Evolutionary conservation across 2,888 invertebrate species (phyloP), one percentile per base, ranked within the genome.

Genomic region (Brenthis ino): DNA sequence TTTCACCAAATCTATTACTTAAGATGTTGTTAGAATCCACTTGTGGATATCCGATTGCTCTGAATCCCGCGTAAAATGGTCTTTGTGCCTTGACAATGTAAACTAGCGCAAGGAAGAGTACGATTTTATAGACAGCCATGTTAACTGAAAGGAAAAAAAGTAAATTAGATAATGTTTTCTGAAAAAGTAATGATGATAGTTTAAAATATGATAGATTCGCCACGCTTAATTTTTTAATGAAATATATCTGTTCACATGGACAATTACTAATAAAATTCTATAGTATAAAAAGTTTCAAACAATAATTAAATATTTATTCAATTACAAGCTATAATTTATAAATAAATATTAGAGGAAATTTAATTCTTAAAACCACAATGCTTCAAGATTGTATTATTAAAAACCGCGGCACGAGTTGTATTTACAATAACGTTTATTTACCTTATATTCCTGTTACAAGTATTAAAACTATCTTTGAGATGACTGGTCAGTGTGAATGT

Each of bases 1-100:
- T 79, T 64, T 85, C 90, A 0, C 92, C 94, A 48, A 95, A 86
- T 75, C 95, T 87, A 76, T 93, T 93, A 13, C 93, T 60, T 1
- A 74, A 67, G 0, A 53, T n/a, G 0, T 66, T 68, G 28, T 81
- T 76, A 0, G 81, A 80, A 63, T 93, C 93, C 50, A 94, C 85
- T 58, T 89, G 91, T 67, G 95, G 95, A 72, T 94, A 94, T n/a
- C 95, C 95, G 24, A 94, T 94, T 0, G 94, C 91, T 8, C 89
- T 84, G 1, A 85, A 78, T 11, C 95, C 94, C 5, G 96, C 95
- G 79, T 95, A 96, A 60, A 94, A 94, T 0, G 95, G 95, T 33
- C 96, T 91, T 82, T 96, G 96, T 1, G 93, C 93, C 60, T 24
- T 57, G 6, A 72, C 2, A 11, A 70, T 66, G 11, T 72, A 65